Evolutionary conservation across 2,113 vertebrate genomes (phyloP), one percentile per base, ranked within the genome.

Genomic region (Nerophis ophidion): DNA sequence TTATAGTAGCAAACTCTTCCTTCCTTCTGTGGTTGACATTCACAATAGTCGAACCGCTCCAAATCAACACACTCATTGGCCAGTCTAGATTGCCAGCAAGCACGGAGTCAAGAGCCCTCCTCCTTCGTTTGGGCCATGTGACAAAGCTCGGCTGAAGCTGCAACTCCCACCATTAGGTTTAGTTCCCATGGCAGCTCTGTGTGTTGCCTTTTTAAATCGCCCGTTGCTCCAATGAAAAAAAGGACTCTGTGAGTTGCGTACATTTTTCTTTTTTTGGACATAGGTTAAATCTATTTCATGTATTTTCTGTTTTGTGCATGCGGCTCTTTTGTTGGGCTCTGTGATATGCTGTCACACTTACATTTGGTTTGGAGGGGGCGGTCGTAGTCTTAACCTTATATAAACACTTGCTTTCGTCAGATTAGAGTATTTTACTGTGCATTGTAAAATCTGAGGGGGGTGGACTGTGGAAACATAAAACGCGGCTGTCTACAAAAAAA

Each of bases 221-320:
- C 72, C 68, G 68, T 45, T 81, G 73, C 86, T 86, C 88, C 84
- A 88, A 91, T 91, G 90, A 90, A 81, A 91, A 89, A 83, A 72
- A 84, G 65, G 65, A 73, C 74, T 56, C 62, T 88, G 90, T 91
- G 84, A 91, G 90, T 90, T 55, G 7, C 69, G 34, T 64, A 19
- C 13, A 60, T 65, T 59, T 65, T 59, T 15, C 4, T 45, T 44
- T 7, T 46, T 13, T 65, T 70, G 2, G 16, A 7, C 47, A 61
- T 60, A 16, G 8, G 60, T 63, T 8, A 10, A 5, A 15, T 60
- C 9, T 10, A 4, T 48, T 67, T 66, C 16, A 50, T 15, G 26
- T 42, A 26, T 44, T 5, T 5, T 15, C 8, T 11, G 16, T 10
- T 13, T 10, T n/a, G 16, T 60, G 7, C 14, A 10, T 17, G 17